phyloP scores from a whole-genome alignment of 2,888 invertebrate genomes.

The Kryphioiulus occultus region DNA sequence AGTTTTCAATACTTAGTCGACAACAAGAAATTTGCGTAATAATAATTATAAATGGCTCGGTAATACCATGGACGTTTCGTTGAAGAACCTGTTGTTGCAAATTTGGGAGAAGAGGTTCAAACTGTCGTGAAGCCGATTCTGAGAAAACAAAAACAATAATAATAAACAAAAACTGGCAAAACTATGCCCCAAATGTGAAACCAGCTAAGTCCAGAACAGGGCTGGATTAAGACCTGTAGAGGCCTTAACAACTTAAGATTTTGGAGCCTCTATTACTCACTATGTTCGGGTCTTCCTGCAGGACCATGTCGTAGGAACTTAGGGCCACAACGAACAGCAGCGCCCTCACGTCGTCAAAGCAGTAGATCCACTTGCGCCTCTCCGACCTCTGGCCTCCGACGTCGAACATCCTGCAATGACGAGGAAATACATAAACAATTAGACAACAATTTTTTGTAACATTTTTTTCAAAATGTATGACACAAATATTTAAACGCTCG shows the following conservation, averaged over 20 bases:
- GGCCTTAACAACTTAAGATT: no score
- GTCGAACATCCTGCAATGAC: slow-evolving; percentile 68
- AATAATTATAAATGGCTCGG: no score
- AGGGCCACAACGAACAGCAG: slow-evolving; percentile 72
- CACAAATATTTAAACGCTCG: no score
- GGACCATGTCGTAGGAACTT: slow-evolving; percentile 73
- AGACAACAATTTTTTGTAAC: no score
- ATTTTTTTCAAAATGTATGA: no score
- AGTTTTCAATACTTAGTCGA: no score
- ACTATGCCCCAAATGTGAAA: no score
- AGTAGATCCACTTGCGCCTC: slow-evolving; percentile 73
- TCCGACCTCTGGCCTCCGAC: slow-evolving; percentile 74
- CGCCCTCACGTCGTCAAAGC: slow-evolving; percentile 72
- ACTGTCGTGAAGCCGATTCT: slow-evolving; percentile 72
- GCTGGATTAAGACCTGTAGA: no score
- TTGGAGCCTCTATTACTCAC: slow-evolving; percentile 57
- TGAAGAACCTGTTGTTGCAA: slow-evolving; percentile 72
- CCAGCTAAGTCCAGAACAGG: no score
- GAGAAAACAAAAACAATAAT: slow-evolving; percentile 53
- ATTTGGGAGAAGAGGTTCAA: slow-evolving; percentile 71
- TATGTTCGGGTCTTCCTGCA: slow-evolving; percentile 70
- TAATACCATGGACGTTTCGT: slow-evolving; percentile 69
- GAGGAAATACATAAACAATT: background rate
- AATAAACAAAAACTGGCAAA: background rate
- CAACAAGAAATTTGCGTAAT: no score